Evolutionary conservation across 2,113 vertebrate species (phyloP).

Genomic region (Cinclus cinclus): DNA sequence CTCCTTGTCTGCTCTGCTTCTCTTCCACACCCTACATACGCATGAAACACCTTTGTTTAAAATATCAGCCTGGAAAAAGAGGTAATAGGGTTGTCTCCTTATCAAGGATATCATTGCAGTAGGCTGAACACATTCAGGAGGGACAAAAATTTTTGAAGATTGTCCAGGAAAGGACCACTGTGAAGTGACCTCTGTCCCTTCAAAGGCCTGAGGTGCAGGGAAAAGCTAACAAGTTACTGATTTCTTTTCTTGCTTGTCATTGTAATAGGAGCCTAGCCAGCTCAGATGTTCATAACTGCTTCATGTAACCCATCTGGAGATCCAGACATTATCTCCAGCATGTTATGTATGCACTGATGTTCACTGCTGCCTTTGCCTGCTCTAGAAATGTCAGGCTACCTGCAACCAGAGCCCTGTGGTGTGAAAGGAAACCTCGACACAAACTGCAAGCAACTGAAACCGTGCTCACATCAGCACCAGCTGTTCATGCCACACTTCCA

Average conservation of each 20-base stretch:
- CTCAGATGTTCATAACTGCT: not conserved
- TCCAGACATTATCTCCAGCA: not conserved
- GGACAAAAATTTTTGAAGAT: not conserved
- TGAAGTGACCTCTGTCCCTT: not conserved
- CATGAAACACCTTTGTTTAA: not conserved
- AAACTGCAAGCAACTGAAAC: not conserved
- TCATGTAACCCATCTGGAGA: not conserved
- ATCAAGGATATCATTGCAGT: not conserved
- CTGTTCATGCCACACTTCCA: not conserved
- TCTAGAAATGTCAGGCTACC: not conserved
- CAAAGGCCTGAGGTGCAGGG: not conserved
- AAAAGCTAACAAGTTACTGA: not conserved
- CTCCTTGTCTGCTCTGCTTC: not conserved
- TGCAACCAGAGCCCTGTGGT: fast-evolving
- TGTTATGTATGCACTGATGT: not conserved
- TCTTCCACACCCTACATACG: not conserved
- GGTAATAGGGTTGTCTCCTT: not conserved
- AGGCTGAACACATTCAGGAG: not conserved
- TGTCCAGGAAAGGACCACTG: not conserved
- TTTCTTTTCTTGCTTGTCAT: not conserved
- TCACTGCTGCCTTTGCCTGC: not conserved
- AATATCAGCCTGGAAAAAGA: not conserved
- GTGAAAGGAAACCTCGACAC: not conserved
- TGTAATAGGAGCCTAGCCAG: not conserved
- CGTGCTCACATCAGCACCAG: not conserved